Conservation (phyloP, 2,113 vertebrate species). For the Solea solea region DNA sequence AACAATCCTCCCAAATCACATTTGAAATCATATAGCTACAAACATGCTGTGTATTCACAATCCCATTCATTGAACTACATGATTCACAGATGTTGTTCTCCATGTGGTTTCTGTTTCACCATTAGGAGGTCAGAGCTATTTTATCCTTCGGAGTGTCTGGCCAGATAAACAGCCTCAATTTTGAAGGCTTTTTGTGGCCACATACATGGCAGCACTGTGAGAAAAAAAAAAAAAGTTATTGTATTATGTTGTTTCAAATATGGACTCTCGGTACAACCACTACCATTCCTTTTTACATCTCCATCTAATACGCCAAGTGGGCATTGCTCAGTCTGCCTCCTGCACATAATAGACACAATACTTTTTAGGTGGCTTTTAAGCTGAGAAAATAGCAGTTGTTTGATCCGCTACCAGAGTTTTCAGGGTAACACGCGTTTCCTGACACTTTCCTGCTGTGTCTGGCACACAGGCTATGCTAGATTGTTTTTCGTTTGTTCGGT, state of each 20-base stretch:
- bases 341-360: slow-evolving; percentile 7
- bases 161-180: not conserved
- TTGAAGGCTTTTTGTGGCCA: not conserved
- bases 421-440: not conserved
- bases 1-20: no score
- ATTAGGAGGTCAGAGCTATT: not conserved
- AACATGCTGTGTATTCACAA: no score
- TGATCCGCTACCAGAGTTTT: not conserved
- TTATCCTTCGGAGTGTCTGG: slow-evolving; percentile 13
- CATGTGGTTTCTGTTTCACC: not conserved
- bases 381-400: slow-evolving; percentile 26
- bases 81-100: not conserved
- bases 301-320: slow-evolving; percentile 17
- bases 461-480: not conserved
- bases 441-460: not conserved
- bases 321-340: not conserved
- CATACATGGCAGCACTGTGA: not conserved
- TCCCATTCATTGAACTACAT: not conserved
- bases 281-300: not conserved
- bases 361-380: not conserved
- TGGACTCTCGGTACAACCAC: not conserved
- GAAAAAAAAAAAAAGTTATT: not conserved
- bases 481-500: not conserved
- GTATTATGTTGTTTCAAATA: slow-evolving; percentile 28
- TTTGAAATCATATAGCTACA: no score